A percentile compares a stretch with the other conserved stretches of the same genome.
phyloP scores from a whole-genome alignment of 2,888 invertebrate genomes.

The Melanotus villosus region DNA sequence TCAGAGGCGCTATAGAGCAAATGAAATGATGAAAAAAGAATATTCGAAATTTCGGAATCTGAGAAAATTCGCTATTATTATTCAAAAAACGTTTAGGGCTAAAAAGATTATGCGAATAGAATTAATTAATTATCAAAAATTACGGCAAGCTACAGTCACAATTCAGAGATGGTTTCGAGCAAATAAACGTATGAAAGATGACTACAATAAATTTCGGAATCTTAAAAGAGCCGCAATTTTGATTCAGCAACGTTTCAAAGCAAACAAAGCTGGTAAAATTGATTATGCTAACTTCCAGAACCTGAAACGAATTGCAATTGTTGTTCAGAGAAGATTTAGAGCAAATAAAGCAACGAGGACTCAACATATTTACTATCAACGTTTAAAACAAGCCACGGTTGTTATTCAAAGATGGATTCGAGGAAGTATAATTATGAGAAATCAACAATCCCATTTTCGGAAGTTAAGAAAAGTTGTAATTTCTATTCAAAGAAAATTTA shows the following conservation, averaged over 20 bases:
- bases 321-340: slow-evolving; percentile 60
- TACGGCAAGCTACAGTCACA: slow-evolving; percentile 54
- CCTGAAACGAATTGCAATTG: slow-evolving; percentile 52
- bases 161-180: slow-evolving; percentile 60
- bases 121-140: slow-evolving; percentile 59
- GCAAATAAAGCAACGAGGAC: slow-evolving; percentile 52
- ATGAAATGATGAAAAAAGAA: slow-evolving; percentile 63
- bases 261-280: slow-evolving; percentile 46
- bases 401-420: slow-evolving; percentile 65
- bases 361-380: slow-evolving; percentile 52
- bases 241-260: slow-evolving; percentile 66
- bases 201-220: slow-evolving; percentile 35
- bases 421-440: slow-evolving; percentile 56
- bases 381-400: slow-evolving; percentile 49
- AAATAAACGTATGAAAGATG: slow-evolving; percentile 36
- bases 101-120: slow-evolving; percentile 54
- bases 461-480: slow-evolving; percentile 56
- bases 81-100: slow-evolving; percentile 68
- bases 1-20: slow-evolving; percentile 71
- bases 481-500: slow-evolving; percentile 64
- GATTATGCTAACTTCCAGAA: slow-evolving; percentile 18
- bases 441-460: slow-evolving; percentile 60
- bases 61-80: slow-evolving; percentile 65
- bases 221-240: slow-evolving; percentile 64
- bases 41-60: slow-evolving; percentile 42